Evolutionary conservation across 2,888 invertebrate species (phyloP).

Genomic region (Pachydiplax longipennis): DNA sequence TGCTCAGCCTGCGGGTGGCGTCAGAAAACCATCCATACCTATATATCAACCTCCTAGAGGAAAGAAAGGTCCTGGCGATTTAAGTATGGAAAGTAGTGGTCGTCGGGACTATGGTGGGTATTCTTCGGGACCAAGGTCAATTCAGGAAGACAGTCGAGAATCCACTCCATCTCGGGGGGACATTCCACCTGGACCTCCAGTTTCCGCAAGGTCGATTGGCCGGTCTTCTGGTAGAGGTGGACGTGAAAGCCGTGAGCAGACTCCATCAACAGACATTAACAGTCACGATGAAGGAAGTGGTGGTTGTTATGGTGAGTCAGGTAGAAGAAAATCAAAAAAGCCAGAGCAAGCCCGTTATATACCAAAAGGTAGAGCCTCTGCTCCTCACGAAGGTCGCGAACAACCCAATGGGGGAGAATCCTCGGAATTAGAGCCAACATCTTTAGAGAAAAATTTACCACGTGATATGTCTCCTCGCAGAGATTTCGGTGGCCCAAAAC

Average conservation of each 20-base stretch:
- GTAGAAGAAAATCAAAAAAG: slow-evolving; percentile 60
- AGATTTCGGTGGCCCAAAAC: slow-evolving; percentile 54
- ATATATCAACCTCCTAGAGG: slow-evolving; percentile 47
- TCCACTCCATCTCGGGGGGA: slow-evolving; percentile 45
- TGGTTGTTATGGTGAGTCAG: slow-evolving; percentile 53
- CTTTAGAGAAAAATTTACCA: slow-evolving; percentile 54
- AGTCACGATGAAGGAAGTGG: slow-evolving; percentile 49
- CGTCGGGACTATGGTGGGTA: slow-evolving; percentile 23
- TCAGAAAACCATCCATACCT: slow-evolving; percentile 45
- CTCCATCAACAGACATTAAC: slow-evolving; percentile 50
- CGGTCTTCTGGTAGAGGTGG: slow-evolving; percentile 22
- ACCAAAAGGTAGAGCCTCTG: slow-evolving; percentile 62
- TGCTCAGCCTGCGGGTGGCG: slow-evolving; percentile 20
- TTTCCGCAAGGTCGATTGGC: neutral
- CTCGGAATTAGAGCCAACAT: slow-evolving; percentile 52
- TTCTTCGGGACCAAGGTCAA: slow-evolving; percentile 35
- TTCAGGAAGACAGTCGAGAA: slow-evolving; percentile 45
- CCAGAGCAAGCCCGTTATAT: slow-evolving; percentile 67
- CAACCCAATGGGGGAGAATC: slow-evolving; percentile 50
- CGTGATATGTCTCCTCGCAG: slow-evolving; percentile 57
- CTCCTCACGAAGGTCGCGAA: slow-evolving; percentile 55
- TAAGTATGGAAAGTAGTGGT: slow-evolving; percentile 13
- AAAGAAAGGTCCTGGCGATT: slow-evolving; percentile 12
- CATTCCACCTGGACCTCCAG: slow-evolving; percentile 18
- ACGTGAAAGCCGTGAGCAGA: slow-evolving; percentile 48